phyloP scores from a whole-genome alignment of 2,888 invertebrate species.

The Heterodera filipjevi region DNA sequence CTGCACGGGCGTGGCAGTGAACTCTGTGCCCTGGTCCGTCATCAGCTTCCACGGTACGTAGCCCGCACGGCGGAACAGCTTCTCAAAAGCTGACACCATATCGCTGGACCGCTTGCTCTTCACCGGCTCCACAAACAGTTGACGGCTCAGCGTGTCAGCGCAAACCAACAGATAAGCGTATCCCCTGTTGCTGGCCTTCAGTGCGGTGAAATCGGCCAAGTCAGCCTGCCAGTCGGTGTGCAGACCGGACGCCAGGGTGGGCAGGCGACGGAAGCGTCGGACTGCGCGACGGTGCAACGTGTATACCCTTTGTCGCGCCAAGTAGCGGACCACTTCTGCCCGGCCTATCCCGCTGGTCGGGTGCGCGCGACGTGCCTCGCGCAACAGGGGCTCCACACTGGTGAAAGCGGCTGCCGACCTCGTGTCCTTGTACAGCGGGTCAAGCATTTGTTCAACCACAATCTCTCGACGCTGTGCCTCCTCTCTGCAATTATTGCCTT shows the following conservation, averaged over 20 bases:
- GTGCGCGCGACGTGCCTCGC: slow-evolving; percentile 4
- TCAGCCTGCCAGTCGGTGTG: slow-evolving; percentile 34
- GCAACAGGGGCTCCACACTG: slow-evolving; percentile 11
- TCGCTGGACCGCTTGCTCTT: background rate
- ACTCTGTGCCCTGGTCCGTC: slow-evolving; percentile 31
- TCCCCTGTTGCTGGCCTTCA: slow-evolving; percentile 11
- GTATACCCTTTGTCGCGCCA: slow-evolving; percentile 24
- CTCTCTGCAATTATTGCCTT: background rate
- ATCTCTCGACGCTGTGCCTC: background rate
- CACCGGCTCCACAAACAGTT: slow-evolving; percentile 21
- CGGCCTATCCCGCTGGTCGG: background rate
- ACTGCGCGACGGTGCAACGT: slow-evolving; percentile 25
- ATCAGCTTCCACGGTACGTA: slow-evolving; percentile 14
- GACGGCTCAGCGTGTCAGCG: slow-evolving; percentile 29
- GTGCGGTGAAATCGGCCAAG: background rate
- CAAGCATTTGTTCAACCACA: background rate
- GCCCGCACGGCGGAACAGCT: background rate
- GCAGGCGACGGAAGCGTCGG: slow-evolving; percentile 16
- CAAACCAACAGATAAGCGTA: slow-evolving; percentile 27
- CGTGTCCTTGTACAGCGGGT: slow-evolving; percentile 24
- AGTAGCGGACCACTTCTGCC: slow-evolving; percentile 4
- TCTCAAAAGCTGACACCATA: slow-evolving; percentile 18
- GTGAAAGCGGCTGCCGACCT: slow-evolving; percentile 18
- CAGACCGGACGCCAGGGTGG: slow-evolving; percentile 23
- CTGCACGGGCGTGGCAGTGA: background rate